phyloP scores from a whole-genome alignment of 2,113 vertebrate genomes.

The Panurus biarmicus region DNA sequence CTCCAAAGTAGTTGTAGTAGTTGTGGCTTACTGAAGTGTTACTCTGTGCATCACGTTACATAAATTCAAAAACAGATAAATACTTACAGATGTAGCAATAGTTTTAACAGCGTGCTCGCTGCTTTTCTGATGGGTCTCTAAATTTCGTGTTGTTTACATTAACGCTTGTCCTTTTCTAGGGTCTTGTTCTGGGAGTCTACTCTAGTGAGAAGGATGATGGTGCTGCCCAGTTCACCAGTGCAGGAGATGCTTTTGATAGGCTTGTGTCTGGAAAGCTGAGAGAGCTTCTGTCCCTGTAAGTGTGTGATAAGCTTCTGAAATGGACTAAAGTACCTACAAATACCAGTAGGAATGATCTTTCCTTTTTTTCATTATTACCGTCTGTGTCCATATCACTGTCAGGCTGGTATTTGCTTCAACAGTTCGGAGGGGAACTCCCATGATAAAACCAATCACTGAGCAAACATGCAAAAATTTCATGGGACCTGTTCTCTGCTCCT shows the following conservation, averaged over 20 bases:
- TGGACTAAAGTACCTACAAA: neutral
- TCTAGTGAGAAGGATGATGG: constrained; percentile 74
- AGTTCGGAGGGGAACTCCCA: neutral
- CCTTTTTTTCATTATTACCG: neutral
- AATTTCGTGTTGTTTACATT: neutral
- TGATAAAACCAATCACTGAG: neutral
- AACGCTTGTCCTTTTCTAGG: constrained; percentile 57
- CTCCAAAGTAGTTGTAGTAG: neutral
- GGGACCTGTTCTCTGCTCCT: neutral
- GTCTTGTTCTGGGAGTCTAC: constrained; percentile 88
- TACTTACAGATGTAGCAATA: rapidly evolving
- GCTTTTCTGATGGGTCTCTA: neutral
- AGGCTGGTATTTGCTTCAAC: neutral
- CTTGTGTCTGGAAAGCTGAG: constrained; percentile 82
- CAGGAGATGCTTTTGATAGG: constrained; percentile 79
- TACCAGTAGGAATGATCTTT: neutral
- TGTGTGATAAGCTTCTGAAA: neutral
- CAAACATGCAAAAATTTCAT: neutral
- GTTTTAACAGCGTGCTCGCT: neutral
- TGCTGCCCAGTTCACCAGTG: constrained; percentile 73
- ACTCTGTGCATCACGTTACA: rapidly evolving
- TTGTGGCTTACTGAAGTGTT: neutral
- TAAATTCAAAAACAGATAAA: neutral
- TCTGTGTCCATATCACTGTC: neutral
- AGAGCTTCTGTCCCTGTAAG: constrained; percentile 81